Conservation (phyloP, 2,888 invertebrate genomes). For the Antitype chi region DNA sequence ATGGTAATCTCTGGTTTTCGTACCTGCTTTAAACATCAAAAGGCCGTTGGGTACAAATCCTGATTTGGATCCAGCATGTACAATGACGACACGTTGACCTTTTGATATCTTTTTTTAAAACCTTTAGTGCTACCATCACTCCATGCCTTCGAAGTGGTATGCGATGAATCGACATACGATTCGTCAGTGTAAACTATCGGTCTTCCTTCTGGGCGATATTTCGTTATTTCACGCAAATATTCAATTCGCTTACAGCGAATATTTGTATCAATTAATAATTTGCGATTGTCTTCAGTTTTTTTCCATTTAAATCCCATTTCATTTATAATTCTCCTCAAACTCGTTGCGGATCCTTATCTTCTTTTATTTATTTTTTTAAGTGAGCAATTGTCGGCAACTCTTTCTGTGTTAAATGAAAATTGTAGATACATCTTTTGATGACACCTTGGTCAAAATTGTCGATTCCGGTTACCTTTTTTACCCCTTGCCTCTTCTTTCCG, state of each 20-base stretch:
- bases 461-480: slow-evolving; percentile 63
- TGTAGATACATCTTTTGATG: slow-evolving; percentile 70
- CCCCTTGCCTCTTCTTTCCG: slow-evolving; percentile 61
- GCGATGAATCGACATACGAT: slow-evolving; percentile 11
- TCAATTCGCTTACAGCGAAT: slow-evolving; percentile 14
- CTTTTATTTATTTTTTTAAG: slow-evolving; percentile 32
- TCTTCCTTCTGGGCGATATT: slow-evolving; percentile 17
- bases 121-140: slow-evolving; percentile 6
- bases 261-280: slow-evolving; percentile 8
- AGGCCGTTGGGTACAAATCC: slow-evolving; percentile 8
- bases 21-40: slow-evolving; percentile 4
- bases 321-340: slow-evolving; percentile 53
- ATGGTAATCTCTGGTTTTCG: slow-evolving; percentile 13
- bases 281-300: slow-evolving; percentile 43
- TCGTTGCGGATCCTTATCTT: slow-evolving; percentile 52
- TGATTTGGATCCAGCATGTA: slow-evolving; percentile 1
- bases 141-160: slow-evolving; percentile 5
- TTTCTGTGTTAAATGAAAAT: slow-evolving; percentile 68
- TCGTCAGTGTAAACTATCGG: slow-evolving; percentile 7
- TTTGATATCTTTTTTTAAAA: slow-evolving; percentile 5
- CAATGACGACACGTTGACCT: neutral
- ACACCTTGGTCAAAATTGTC: slow-evolving; percentile 69
- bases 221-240: slow-evolving; percentile 11
- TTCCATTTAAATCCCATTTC: slow-evolving; percentile 62
- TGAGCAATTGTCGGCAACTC: slow-evolving; percentile 65